Base-by-base conservation (phyloP, 2,888 invertebrate genomes). In the Gari tellinella region DNA sequence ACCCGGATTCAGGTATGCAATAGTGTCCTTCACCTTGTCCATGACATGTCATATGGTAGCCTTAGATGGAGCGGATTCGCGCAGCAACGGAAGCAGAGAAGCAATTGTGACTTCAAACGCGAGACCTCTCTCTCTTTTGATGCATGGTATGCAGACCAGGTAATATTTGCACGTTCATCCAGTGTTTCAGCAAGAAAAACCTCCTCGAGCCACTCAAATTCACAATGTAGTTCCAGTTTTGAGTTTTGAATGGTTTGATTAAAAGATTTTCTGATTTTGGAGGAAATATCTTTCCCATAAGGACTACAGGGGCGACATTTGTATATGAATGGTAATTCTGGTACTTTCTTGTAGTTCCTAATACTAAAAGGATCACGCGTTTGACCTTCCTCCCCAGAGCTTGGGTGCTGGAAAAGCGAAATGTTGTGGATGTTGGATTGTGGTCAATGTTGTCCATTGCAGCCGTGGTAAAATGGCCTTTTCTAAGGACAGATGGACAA, bases 361-460 rank as follows among this genome's bases (percentile, higher is more conserved):
- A n/a, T n/a, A n/a, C n/a, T n/a, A n/a, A n/a, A n/a, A n/a, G n/a
- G n/a, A n/a, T n/a, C n/a, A n/a, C n/a, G 31, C 51, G 37, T 38
- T 4, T 58, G 56, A 23, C 25, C 49, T 26, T n/a, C 15, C 43
- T 57, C 56, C 41, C 58, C 64, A 45, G 17, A 14, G 2, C 19
- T 65, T 55, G 68, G 60, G 46, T 60, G 49, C 43, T 64, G 60
- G 40, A 63, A 68, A 2, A 73, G 10, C 2, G 74, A 74, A 51
- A 74, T n/a, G 66, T 79, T 25, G 69, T 72, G 45, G 79, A 58
- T 26, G 70, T 72, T 25, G 76, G 80, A 55, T 81, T 84, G 40
- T 83, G 80, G 45, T 82, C 81, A 21, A 81, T 84, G 63, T 83
- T 85, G 46, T 84, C 82, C 55, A 83, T 61, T 2, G 80, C 82